These are phyloP conservation scores for Dissostichus mawsoni DNA, from an alignment of 2,113 vertebrate genomes.

Conservation along the genomic window DNA sequence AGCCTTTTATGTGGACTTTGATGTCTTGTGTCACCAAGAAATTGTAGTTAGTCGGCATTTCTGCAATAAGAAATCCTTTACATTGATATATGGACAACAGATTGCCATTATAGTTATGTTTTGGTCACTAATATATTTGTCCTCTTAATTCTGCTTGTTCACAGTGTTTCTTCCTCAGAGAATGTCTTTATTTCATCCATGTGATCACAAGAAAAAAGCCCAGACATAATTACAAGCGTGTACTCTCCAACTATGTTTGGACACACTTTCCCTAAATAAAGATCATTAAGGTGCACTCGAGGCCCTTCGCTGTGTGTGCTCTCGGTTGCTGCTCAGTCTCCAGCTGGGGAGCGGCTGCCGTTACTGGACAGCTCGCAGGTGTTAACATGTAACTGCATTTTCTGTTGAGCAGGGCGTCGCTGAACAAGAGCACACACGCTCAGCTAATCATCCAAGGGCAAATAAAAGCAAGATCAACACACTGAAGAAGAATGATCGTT, in stretches of 20 bases:
- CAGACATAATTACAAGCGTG: not conserved
- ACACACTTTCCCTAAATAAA: not conserved
- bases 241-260: not conserved
- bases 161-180: not conserved
- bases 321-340: not conserved
- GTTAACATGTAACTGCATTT: conserved; percentile 18
- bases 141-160: not conserved
- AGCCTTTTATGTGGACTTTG: not conserved
- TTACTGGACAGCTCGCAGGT: conserved; percentile 6
- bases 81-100: not conserved
- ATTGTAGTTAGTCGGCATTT: not conserved
- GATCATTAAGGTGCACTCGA: not conserved
- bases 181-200: too few species aligned
- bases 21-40: not conserved
- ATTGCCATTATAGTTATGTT: not conserved
- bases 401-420: conserved; percentile 9
- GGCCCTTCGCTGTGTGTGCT: not conserved
- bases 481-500: not conserved
- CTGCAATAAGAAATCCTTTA: not conserved
- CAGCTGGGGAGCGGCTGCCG: not conserved
- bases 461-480: conserved; percentile 10
- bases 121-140: not conserved
- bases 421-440: conserved; percentile 27
- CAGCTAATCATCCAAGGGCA: conserved; percentile 6
- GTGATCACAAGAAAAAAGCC: not conserved